A percentile compares a stretch with the other conserved stretches of the same genome.
phyloP scores from a whole-genome alignment of 2,797 vertebrate genomes.

The Melanotaenia nigrans region DNA sequence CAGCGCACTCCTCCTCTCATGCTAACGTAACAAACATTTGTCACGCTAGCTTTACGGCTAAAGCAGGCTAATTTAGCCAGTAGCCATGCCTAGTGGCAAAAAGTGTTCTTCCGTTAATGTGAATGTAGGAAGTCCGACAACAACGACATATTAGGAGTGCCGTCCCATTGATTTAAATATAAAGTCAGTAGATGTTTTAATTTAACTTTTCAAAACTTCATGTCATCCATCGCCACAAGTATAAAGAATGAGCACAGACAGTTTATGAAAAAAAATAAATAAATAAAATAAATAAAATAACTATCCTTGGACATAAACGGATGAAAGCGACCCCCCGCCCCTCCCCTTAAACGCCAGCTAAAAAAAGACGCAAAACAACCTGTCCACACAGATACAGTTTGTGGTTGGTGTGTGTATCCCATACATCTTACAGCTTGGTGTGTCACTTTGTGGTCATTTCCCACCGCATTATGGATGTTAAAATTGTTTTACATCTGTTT shows the following conservation, averaged over 20 bases:
- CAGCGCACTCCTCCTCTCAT: slow-evolving; percentile 29
- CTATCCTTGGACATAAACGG: background rate
- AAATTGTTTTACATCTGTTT: no score
- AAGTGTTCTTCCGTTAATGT: background rate
- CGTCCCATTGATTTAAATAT: background rate
- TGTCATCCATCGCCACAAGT: background rate
- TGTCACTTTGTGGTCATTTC: no score
- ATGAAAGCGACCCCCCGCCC: no score
- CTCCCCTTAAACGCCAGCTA: no score
- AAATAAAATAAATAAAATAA: no score
- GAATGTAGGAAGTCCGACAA: background rate
- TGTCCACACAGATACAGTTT: background rate
- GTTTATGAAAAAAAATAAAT: background rate
- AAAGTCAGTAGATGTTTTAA: background rate
- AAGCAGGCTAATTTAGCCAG: slow-evolving; percentile 28
- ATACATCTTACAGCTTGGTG: no score
- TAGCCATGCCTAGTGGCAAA: slow-evolving; percentile 10
- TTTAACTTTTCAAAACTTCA: background rate
- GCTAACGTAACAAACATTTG: slow-evolving; percentile 44
- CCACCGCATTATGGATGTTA: no score
- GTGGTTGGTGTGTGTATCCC: background rate
- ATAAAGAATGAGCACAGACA: background rate
- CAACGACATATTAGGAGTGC: background rate
- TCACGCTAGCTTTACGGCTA: slow-evolving; percentile 43
- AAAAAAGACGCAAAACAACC: background rate